Evolutionary conservation across 2,113 vertebrate genomes (phyloP).

Genomic region (Lasiurus cinereus): DNA sequence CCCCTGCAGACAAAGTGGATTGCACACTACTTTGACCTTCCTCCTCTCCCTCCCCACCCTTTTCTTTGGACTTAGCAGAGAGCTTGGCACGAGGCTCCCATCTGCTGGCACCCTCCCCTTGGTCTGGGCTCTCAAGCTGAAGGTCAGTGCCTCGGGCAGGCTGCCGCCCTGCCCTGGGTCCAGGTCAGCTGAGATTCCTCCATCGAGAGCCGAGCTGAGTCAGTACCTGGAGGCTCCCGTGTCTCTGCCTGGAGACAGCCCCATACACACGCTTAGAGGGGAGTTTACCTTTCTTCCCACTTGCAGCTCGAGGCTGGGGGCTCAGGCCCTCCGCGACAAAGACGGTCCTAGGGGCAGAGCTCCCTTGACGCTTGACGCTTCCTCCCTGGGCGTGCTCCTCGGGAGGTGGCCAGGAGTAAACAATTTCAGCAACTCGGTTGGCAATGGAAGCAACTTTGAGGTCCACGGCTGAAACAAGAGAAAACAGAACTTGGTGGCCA

Average conservation of each 20-base stretch:
- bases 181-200: neutral
- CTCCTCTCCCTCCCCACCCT: neutral
- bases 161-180: neutral
- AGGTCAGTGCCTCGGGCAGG: neutral
- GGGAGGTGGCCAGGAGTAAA: slow-evolving; percentile 74
- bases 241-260: neutral
- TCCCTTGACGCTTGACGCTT: neutral
- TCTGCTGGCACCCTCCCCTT: too few species aligned
- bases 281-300: slow-evolving; percentile 71
- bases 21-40: neutral
- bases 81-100: neutral
- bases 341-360: rapidly evolving
- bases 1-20: neutral
- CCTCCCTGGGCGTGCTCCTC: neutral
- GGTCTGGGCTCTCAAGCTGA: neutral
- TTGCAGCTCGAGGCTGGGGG: rapidly evolving
- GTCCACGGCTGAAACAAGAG: slow-evolving; percentile 69
- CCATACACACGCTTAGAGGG: neutral
- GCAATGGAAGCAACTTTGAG: slow-evolving; percentile 74
- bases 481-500: neutral
- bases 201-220: neutral
- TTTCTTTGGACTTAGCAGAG: neutral
- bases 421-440: slow-evolving; percentile 79
- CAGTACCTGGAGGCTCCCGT: rapidly evolving
- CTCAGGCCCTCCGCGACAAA: rapidly evolving